Conservation (phyloP, 2,797 vertebrate genomes). For the Rhynchotus rufescens region DNA sequence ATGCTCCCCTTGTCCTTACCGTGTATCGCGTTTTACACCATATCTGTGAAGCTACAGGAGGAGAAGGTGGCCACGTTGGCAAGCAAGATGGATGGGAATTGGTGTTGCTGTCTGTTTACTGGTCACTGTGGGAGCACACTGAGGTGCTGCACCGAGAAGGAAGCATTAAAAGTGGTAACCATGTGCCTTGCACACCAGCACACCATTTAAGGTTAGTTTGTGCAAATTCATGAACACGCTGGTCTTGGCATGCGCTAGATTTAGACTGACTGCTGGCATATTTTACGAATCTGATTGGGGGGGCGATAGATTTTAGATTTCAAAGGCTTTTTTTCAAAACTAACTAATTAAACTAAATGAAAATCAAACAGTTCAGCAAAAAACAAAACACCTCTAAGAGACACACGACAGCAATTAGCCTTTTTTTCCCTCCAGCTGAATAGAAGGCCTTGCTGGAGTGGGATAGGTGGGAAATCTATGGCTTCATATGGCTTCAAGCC, state of each 20-base stretch:
- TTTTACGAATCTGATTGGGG: not conserved
- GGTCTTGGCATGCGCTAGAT: not conserved
- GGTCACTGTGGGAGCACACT: no score
- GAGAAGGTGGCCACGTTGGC: not conserved
- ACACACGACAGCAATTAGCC: not conserved
- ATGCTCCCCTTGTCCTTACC: not conserved
- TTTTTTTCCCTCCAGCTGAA: not conserved
- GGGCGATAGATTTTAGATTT: not conserved
- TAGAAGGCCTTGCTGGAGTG: not conserved
- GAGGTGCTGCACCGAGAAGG: not conserved
- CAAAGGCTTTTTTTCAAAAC: not conserved
- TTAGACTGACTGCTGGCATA: not conserved
- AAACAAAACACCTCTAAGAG: not conserved
- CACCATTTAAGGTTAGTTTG: not conserved
- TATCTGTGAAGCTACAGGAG: not conserved
- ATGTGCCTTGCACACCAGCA: not conserved
- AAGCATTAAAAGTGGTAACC: not conserved
- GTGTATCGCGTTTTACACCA: not conserved
- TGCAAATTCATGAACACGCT: not conserved
- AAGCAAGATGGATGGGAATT: not conserved
- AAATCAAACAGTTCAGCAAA: not conserved
- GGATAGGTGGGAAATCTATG: not conserved
- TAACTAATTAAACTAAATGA: not conserved
- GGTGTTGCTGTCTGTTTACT: not conserved
- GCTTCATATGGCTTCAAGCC: not conserved